Conservation (phyloP, 2,797 vertebrate species). For the Sparidentex hasta region DNA sequence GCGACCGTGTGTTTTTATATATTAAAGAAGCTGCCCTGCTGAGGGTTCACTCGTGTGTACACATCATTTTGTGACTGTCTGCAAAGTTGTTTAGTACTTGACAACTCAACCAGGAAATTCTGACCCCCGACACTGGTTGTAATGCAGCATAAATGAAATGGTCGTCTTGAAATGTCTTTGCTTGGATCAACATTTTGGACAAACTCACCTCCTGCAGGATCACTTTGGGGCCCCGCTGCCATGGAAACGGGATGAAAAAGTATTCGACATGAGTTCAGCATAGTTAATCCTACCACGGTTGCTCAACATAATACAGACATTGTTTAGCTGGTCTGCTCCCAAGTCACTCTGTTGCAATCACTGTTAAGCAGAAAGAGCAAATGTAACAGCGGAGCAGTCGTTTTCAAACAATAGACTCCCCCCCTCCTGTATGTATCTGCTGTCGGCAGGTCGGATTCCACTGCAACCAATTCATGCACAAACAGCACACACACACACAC, state of each 20-base stretch:
- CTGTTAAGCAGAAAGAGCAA: constrained; percentile 16
- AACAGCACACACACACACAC: not conserved
- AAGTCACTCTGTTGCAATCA: constrained; percentile 8
- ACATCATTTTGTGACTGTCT: too few relatives aligned
- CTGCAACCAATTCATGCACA: not conserved
- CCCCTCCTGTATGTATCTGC: too few relatives aligned
- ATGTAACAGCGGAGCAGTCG: not conserved
- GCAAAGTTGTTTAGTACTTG: too few relatives aligned
- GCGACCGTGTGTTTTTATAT: too few relatives aligned
- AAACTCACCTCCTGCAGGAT: not conserved
- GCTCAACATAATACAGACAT: not conserved
- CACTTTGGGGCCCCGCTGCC: not conserved
- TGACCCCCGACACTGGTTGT: too few relatives aligned
- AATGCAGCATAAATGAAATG: too few relatives aligned
- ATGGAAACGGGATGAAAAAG: not conserved
- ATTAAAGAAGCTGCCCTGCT: too few relatives aligned
- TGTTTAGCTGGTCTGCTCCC: constrained; percentile 4
- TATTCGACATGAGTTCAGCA: not conserved
- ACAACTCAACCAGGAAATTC: too few relatives aligned
- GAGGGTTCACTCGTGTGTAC: too few relatives aligned
- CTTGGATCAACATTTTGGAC: not conserved
- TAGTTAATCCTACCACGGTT: constrained; percentile 10
- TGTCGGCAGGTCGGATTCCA: not conserved
- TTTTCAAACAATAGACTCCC: constrained; percentile 2
- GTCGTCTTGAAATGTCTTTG: not conserved